phyloP scores from a whole-genome alignment of 1,140 invertebrate genomes.

The Aphaenogaster rudis region DNA sequence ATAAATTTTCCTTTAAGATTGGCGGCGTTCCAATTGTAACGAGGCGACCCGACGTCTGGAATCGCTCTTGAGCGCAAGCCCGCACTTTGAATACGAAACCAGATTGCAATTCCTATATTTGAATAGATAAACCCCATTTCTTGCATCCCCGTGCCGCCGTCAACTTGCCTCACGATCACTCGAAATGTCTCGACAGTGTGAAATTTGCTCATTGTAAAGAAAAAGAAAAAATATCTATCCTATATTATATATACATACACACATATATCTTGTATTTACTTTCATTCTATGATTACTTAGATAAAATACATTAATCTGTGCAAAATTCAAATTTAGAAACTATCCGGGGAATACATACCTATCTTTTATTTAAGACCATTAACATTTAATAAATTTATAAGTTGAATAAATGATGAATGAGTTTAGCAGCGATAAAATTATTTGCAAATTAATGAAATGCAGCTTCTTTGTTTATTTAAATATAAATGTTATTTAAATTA shows the following conservation, averaged over 20 bases:
- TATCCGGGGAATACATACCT: too few relatives aligned
- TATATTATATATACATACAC: too few relatives aligned
- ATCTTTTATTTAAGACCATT: too few relatives aligned
- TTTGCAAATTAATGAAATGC: not conserved
- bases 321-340: not conserved
- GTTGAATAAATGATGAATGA: not conserved
- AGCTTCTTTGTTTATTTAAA: too few relatives aligned
- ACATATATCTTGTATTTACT: too few relatives aligned
- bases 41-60: constrained; percentile 68
- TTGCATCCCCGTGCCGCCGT: not conserved
- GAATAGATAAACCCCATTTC: constrained; percentile 55
- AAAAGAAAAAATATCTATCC: not conserved
- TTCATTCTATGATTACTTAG: not conserved
- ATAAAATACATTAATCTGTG: not conserved
- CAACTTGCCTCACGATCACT: constrained; percentile 10
- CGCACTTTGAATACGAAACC: constrained; percentile 68
- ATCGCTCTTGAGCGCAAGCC: constrained; percentile 60
- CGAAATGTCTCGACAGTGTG: not conserved
- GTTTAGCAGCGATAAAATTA: not conserved
- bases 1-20: constrained; percentile 58
- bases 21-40: constrained; percentile 75
- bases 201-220: not conserved
- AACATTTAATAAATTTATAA: not conserved
- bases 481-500: not conserved
- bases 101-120: constrained; percentile 61